Evolutionary conservation across 2,888 invertebrate species (phyloP).

Genomic region (Hyposoter didymator): DNA sequence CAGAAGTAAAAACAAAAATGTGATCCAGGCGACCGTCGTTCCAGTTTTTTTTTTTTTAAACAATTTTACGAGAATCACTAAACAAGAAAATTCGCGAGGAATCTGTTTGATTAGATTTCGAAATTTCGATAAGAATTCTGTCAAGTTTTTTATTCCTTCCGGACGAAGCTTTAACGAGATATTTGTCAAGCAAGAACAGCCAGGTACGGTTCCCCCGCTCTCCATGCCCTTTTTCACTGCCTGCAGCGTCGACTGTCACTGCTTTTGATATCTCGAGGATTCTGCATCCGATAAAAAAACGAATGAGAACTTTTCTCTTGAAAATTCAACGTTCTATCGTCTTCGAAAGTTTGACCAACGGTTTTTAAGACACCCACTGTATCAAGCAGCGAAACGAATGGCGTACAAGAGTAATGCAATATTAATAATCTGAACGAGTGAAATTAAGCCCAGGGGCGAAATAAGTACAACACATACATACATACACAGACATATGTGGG

Average conservation of each 20-base stretch:
- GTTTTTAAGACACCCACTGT: conserved; percentile 1
- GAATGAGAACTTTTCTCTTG: neutral
- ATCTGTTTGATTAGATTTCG: neutral
- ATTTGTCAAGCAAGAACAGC: neutral
- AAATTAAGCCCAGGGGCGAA: conserved; percentile 56
- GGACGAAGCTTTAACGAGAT: neutral
- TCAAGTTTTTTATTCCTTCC: neutral
- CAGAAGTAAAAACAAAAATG: neutral
- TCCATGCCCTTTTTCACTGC: neutral
- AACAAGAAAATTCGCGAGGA: neutral
- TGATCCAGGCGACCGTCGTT: no score
- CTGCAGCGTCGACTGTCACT: neutral
- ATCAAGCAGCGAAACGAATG: neutral
- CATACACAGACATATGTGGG: neutral
- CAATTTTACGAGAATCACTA: neutral
- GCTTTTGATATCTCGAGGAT: neutral
- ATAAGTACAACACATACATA: conserved; percentile 28
- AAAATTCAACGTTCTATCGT: neutral
- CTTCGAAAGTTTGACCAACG: neutral
- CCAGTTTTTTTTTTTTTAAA: neutral
- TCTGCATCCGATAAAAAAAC: neutral
- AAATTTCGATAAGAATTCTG: neutral
- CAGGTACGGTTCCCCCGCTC: neutral
- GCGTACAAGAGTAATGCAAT: conserved; percentile 33
- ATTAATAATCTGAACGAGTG: conserved; percentile 47